Evolutionary conservation across 2,113 vertebrate species (phyloP).

Genomic region (Hipposideros armiger): DNA sequence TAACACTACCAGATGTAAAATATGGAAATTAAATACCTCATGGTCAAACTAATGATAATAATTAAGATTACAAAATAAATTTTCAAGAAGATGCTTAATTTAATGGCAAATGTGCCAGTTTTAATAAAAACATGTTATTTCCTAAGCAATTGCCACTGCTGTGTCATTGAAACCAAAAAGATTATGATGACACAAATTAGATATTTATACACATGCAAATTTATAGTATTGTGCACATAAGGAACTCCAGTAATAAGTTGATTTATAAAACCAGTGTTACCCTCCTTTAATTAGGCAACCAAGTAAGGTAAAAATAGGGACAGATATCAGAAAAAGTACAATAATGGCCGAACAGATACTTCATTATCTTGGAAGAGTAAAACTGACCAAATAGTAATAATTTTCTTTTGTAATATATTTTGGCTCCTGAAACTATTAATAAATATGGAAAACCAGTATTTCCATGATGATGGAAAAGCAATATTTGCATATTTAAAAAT

Average conservation of each 20-base stretch:
- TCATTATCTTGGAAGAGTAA: conserved; percentile 12
- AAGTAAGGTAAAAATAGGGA: background rate
- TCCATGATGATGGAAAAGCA: background rate
- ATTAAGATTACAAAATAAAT: conserved; percentile 11
- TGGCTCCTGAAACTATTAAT: background rate
- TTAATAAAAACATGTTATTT: background rate
- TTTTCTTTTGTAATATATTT: background rate
- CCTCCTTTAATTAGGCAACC: background rate
- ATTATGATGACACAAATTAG: background rate
- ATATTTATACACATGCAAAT: background rate
- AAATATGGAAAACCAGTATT: background rate
- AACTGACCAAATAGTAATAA: background rate
- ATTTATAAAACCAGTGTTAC: background rate
- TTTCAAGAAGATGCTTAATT: background rate
- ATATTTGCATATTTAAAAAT: conserved; percentile 6
- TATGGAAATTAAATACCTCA: background rate
- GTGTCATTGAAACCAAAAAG: background rate
- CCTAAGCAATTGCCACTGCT: background rate
- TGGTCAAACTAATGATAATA: background rate
- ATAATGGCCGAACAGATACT: background rate
- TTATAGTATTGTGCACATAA: background rate
- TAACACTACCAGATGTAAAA: conserved; percentile 29
- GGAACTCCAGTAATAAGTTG: background rate
- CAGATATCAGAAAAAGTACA: background rate
- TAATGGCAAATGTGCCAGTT: background rate